A percentile compares a stretch with the other conserved stretches of the same genome.
Evolutionary conservation across 2,113 vertebrate genomes (phyloP).

Genomic region (Triplophysa tibetana): DNA sequence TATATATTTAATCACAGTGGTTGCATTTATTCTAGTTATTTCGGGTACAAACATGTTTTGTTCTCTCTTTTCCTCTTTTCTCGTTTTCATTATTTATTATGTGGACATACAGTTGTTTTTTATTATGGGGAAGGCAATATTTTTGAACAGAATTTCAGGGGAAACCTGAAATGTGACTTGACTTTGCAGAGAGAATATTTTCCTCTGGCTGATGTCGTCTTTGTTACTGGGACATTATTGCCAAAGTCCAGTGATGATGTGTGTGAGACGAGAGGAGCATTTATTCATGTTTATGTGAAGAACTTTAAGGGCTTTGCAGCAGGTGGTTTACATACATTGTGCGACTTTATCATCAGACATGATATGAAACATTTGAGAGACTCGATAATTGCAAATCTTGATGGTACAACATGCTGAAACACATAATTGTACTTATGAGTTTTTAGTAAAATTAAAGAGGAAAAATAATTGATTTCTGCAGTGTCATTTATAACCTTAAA

Average conservation of each 20-base stretch:
- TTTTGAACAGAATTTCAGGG: constrained; percentile 61
- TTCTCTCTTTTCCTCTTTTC: constrained; percentile 58
- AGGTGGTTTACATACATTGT: constrained; percentile 55
- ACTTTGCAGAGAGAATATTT: constrained; percentile 55
- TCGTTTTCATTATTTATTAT: constrained; percentile 59
- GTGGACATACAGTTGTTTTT: constrained; percentile 57
- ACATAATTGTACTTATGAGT: constrained; percentile 72
- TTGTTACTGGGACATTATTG: constrained; percentile 74
- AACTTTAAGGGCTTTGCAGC: constrained; percentile 73
- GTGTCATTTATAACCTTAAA: background rate
- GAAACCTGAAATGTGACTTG: constrained; percentile 42
- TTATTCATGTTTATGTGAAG: constrained; percentile 56
- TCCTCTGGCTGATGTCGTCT: constrained; percentile 71
- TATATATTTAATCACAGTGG: constrained; percentile 22
- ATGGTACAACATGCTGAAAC: constrained; percentile 66
- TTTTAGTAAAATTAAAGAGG: constrained; percentile 71
- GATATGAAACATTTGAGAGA: constrained; percentile 37
- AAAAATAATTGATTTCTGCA: background rate
- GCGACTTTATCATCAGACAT: constrained; percentile 57
- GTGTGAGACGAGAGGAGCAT: constrained; percentile 20
- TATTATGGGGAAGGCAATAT: constrained; percentile 67
- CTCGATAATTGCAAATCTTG: constrained; percentile 67
- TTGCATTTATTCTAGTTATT: constrained; percentile 50
- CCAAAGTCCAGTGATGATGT: constrained; percentile 68
- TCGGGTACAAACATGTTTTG: constrained; percentile 50